Base-by-base conservation (phyloP, 2,888 invertebrate genomes). In the Microdon myrmicae region DNA sequence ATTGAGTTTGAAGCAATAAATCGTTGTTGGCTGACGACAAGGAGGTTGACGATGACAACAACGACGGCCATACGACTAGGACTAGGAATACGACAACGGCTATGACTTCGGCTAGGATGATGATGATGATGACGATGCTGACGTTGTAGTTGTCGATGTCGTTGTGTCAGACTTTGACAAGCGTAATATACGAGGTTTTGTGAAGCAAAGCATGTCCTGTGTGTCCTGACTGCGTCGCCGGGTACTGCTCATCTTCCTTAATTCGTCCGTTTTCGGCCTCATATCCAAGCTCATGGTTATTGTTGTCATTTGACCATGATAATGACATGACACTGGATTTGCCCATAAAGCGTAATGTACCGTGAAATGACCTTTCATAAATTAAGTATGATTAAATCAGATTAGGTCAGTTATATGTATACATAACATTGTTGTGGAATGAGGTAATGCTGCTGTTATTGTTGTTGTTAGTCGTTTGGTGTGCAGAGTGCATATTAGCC, bases 381-480 rank as follows among this genome's bases (percentile, higher is more conserved):
- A 64, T 64, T 64, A 58, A 64, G 64, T 64, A 64, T 64, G 64
- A 64, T 64, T 64, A 64, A 64, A 64, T 64, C 64, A 64, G 64
- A 64, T 64, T 53, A 64, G 64, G 64, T 64, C 64, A 64, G 64
- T 64, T 64, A 41, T 45, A 44, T 54, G n/a, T n/a, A n/a, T n/a
- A n/a, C n/a, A n/a, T n/a, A n/a, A n/a, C n/a, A n/a, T n/a, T n/a
- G n/a, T n/a, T n/a, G n/a, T 23, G 37, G 61, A 39, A 49, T 26
- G 41, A 9, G 29, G 19, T 47, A 37, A 20, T 39, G 45, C 43
- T 17, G 53, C 37, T 53, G 39, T 59, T 39, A 34, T 51, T 29
- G 29, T 29, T 29, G 9, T 43, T 43, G 47, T 13, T 23, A 9
- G 20, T 17, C 26, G 26, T 19, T 32, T 17, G 38, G 16, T 22